phyloP scores from a whole-genome alignment of 2,113 vertebrate species.

The Saccopteryx leptura region DNA sequence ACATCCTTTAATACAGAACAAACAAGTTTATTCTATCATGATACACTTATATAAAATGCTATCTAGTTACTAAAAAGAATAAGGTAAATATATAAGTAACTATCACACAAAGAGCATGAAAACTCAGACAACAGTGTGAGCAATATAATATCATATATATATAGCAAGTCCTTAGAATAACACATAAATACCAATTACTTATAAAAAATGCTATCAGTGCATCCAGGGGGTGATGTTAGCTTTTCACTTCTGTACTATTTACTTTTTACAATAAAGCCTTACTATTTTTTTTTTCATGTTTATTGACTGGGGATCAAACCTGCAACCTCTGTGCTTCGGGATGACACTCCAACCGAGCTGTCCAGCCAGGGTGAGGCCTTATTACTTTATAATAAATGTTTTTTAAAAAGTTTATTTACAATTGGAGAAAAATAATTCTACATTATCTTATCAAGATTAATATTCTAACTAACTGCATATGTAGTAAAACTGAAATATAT shows the following conservation, averaged over 20 bases:
- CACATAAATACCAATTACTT: background rate
- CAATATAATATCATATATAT: background rate
- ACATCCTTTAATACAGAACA: background rate
- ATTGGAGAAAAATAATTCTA: background rate
- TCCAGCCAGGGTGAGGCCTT: background rate
- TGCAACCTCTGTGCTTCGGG: no score
- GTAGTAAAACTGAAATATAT: slow-evolving; percentile 7
- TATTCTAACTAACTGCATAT: slow-evolving; percentile 24
- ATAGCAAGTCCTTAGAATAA: background rate
- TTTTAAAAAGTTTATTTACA: background rate
- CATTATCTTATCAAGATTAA: background rate
- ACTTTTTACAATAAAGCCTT: background rate
- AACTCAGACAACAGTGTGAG: background rate
- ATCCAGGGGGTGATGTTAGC: background rate
- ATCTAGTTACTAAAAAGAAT: background rate
- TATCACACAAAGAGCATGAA: background rate
- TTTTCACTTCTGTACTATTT: background rate
- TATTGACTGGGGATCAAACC: no score
- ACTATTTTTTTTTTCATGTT: background rate
- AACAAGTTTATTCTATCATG: background rate
- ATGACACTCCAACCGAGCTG: no score
- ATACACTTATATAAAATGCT: background rate
- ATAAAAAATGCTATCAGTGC: background rate
- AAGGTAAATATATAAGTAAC: background rate
- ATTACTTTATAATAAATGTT: background rate